Evolutionary conservation across 2,888 invertebrate genomes (phyloP), one percentile per base, ranked within the genome.

Genomic region (Hetaerina titia): DNA sequence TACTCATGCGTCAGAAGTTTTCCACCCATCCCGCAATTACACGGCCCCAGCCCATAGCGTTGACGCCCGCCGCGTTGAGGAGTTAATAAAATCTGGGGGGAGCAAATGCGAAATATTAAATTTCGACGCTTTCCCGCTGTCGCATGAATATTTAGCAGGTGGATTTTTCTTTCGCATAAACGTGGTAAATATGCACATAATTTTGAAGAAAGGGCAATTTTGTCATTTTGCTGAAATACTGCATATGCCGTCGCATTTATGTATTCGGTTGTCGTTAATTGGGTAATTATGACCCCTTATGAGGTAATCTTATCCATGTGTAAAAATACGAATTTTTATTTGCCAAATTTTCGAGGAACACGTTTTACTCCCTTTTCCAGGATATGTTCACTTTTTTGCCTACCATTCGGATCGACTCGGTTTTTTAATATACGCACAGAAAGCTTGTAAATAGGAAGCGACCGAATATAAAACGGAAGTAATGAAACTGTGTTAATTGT

Each of bases 31-130:
- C 69, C 31, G 13, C 81, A 25, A 31, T 81, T 81, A 31, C 81
- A 15, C 81, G 15, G 81, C 2, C 31, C 11, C 81, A n/a, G 9
- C 69, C n/a, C 69, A n/a, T 69, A 22, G 15, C 25, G 74, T 9
- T 74, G 74, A 74, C 81, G 81, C 81, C 31, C 81, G 81, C 81
- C n/a, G 81, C 81, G 31, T 81, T 31, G 81, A 31, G 81, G 31
- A 25, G 81, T 81, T 81, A 81, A 81, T 81, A 81, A 81, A 81
- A 81, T 81, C 25, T 81, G 81, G 25, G 81, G 45, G 45, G 45
- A 13, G 31, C 0, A 0, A 31, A 6, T 5, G 81, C 31, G 31
- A 31, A 81, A 81, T 31, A 31, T 81, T 31, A 69, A 81, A 31
- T 81, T 81, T 81, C 8, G 31, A 13, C 31, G 11, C 22, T 81